Percentiles rank a stretch among this genome's conserved stretches.
These are phyloP conservation scores for Brachionus manjavacas DNA, from an alignment of 1,140 invertebrate genomes.

Conservation along the genomic window DNA sequence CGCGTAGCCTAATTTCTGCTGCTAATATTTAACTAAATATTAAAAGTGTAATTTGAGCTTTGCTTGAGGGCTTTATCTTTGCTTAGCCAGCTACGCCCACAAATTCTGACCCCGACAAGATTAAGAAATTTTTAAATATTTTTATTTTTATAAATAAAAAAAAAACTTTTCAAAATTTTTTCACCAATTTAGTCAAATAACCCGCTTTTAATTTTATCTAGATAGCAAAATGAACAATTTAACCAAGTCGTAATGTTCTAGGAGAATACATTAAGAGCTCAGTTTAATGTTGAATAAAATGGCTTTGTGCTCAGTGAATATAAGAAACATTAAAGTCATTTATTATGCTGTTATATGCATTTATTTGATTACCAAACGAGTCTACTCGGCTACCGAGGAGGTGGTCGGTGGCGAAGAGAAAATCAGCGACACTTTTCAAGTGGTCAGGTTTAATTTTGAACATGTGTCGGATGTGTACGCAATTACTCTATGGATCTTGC, in stretches of 20 bases:
- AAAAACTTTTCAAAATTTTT: not conserved
- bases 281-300: not conserved
- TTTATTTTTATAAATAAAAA: not conserved
- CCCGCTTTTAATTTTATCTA: not conserved
- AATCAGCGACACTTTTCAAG: slow-evolving; percentile 2
- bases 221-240: not conserved
- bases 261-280: not conserved
- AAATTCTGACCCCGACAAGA: not conserved
- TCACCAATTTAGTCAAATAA: not conserved
- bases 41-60: not conserved
- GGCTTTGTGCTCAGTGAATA: not conserved
- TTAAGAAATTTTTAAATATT: not conserved
- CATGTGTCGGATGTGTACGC: slow-evolving; percentile 39
- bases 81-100: not conserved
- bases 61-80: not conserved
- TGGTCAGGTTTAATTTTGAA: slow-evolving; percentile 41
- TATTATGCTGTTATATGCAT: not conserved
- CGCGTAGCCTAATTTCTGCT: not conserved
- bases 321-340: not conserved
- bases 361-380: slow-evolving; percentile 14
- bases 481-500: slow-evolving; percentile 41
- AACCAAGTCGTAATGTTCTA: not conserved
- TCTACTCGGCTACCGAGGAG: slow-evolving; percentile 28
- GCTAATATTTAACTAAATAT: not conserved
- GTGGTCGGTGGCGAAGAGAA: slow-evolving; percentile 33